Evolutionary conservation across 2,888 invertebrate genomes (phyloP).

Genomic region (Lasioglossum pauxillum): DNA sequence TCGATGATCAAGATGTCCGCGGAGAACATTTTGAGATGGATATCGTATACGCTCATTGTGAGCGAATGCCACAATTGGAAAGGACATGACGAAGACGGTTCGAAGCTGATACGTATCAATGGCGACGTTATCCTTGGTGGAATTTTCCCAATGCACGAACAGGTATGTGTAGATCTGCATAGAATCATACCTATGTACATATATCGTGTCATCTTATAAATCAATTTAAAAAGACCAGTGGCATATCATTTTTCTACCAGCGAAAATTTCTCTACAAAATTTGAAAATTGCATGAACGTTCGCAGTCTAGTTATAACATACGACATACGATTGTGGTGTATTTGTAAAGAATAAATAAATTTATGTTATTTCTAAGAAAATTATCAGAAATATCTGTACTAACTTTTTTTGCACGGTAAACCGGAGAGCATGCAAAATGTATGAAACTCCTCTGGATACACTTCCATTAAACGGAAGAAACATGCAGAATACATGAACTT

Average conservation of each 20-base stretch:
- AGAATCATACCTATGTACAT: neutral
- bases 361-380: neutral
- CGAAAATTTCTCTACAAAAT: too few relatives aligned
- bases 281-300: too few relatives aligned
- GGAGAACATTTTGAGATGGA: slow-evolving; percentile 65
- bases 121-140: slow-evolving; percentile 90
- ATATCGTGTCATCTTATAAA: too few relatives aligned
- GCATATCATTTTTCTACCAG: neutral
- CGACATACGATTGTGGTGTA: too few relatives aligned
- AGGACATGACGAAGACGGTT: slow-evolving; percentile 84
- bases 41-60: slow-evolving; percentile 65
- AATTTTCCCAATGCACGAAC: slow-evolving; percentile 89
- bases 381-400: neutral
- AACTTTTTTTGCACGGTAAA: neutral
- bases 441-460: neutral
- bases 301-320: too few relatives aligned
- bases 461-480: slow-evolving; percentile 1
- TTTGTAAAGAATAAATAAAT: neutral
- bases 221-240: too few relatives aligned
- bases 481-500: neutral
- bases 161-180: slow-evolving; percentile 77
- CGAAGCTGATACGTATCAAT: slow-evolving; percentile 82
- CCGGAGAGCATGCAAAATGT: neutral
- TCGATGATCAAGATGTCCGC: slow-evolving; percentile 64
- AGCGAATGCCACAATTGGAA: slow-evolving; percentile 74